These are phyloP conservation scores for Pyrrhia umbra DNA, from an alignment of 2,888 invertebrate species.

Conservation along the genomic window DNA sequence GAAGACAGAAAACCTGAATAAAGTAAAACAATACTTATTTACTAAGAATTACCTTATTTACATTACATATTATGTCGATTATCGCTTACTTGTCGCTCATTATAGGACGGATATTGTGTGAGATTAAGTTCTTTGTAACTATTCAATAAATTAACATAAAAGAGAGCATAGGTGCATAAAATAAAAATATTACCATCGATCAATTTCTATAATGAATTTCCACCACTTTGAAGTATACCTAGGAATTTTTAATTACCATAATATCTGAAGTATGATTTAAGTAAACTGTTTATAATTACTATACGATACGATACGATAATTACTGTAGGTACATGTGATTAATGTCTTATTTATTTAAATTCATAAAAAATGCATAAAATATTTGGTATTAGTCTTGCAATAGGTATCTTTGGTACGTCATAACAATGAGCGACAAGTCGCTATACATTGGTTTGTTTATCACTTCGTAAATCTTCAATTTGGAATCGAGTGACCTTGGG, in stretches of 20 bases:
- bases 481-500: slow-evolving; percentile 80
- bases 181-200: background rate
- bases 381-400: slow-evolving; percentile 65
- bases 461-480: slow-evolving; percentile 66
- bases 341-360: slow-evolving; percentile 12
- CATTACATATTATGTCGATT: slow-evolving; percentile 57
- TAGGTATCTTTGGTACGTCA: slow-evolving; percentile 83
- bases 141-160: slow-evolving; percentile 1
- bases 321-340: slow-evolving; percentile 46
- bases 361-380: slow-evolving; percentile 44
- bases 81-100: slow-evolving; percentile 75
- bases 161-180: slow-evolving; percentile 37
- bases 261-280: background rate
- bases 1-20: slow-evolving; percentile 44
- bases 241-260: background rate
- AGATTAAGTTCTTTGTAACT: slow-evolving; percentile 40
- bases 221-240: background rate
- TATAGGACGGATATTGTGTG: slow-evolving; percentile 79
- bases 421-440: slow-evolving; percentile 80
- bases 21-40: slow-evolving; percentile 17
- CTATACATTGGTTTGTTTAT: slow-evolving; percentile 74
- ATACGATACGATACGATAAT: slow-evolving; percentile 12
- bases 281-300: slow-evolving; percentile 2
- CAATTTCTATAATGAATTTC: too few relatives aligned
- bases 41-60: slow-evolving; percentile 60